These are phyloP conservation scores for Drosophila rellima DNA, from an alignment of 2,888 invertebrate genomes.

Conservation along the genomic window DNA sequence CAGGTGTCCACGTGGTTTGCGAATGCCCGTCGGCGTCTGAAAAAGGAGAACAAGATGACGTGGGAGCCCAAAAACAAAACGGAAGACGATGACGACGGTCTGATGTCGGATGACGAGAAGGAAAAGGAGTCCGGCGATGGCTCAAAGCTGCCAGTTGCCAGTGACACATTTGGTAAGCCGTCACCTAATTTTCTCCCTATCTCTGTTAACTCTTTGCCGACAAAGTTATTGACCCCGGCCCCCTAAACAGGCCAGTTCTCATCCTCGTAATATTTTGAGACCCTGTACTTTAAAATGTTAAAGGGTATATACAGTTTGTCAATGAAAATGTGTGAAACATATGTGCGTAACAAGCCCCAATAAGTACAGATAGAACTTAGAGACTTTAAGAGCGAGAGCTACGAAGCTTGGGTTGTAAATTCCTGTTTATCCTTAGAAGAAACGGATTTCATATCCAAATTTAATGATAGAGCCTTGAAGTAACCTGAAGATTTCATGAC, in stretches of 20 bases:
- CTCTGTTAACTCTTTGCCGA: not conserved
- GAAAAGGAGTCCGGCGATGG: constrained; percentile 91
- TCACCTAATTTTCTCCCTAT: constrained; percentile 39
- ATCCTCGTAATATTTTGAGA: not conserved
- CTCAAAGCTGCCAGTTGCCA: constrained; percentile 87
- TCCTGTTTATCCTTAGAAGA: too few species aligned
- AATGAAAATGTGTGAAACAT: too few species aligned
- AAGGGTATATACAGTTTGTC: not conserved
- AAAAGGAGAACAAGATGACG: constrained; percentile 99
- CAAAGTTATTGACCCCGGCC: constrained; percentile 44
- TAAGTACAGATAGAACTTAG: too few species aligned
- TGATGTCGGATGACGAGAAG: constrained; percentile 94
- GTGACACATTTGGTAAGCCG: constrained; percentile 70
- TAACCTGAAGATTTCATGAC: not conserved
- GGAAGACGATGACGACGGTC: constrained; percentile 94
- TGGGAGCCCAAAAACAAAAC: constrained; percentile 98
- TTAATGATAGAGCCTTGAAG: not conserved
- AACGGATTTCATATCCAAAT: not conserved
- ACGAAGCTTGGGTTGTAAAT: too few species aligned
- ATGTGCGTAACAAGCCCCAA: too few species aligned
- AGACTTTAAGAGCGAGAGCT: too few species aligned
- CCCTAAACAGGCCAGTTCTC: not conserved
- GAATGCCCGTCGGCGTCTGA: constrained; percentile 95
- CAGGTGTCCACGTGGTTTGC: constrained; percentile 99
- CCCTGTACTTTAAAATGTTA: too few species aligned